These are phyloP conservation scores for Falco novaeseelandiae DNA, from an alignment of 2,797 vertebrate species.

Conservation along the genomic window DNA sequence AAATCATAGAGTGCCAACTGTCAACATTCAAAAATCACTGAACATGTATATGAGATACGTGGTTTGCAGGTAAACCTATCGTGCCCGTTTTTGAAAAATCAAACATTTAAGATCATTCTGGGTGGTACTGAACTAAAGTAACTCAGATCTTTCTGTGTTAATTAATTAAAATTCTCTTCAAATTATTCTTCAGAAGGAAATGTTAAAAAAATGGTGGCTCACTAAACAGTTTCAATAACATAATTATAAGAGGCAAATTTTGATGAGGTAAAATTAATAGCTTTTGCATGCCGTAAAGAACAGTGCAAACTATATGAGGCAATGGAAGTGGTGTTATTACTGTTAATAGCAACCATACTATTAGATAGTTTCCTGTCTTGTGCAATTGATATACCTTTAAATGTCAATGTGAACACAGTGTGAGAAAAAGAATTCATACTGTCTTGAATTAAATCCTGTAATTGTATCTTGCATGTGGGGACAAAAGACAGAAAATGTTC, in stretches of 20 bases:
- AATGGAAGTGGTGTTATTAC: conserved; percentile 10
- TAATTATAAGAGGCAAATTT: background rate
- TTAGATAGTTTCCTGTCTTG: conserved; percentile 31
- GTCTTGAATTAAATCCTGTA: background rate
- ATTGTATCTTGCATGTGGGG: background rate
- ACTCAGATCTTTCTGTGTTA: background rate
- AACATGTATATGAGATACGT: too few relatives aligned
- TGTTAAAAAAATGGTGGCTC: background rate
- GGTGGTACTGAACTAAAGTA: background rate
- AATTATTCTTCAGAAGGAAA: background rate
- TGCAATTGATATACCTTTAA: conserved; percentile 13
- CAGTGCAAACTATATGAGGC: background rate
- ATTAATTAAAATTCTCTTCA: background rate
- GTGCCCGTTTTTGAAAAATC: background rate
- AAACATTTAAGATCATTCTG: background rate
- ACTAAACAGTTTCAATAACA: background rate
- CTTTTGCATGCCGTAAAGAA: background rate
- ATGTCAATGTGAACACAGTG: conserved; percentile 9
- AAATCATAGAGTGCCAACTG: background rate
- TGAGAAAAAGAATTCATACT: background rate
- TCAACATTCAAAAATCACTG: background rate
- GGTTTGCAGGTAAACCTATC: background rate
- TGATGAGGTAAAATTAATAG: conserved; percentile 41
- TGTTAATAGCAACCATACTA: background rate
- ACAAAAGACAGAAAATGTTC: background rate